These are phyloP conservation scores for Diarsia brunnea DNA, from an alignment of 2,888 invertebrate species.

Conservation along the genomic window DNA sequence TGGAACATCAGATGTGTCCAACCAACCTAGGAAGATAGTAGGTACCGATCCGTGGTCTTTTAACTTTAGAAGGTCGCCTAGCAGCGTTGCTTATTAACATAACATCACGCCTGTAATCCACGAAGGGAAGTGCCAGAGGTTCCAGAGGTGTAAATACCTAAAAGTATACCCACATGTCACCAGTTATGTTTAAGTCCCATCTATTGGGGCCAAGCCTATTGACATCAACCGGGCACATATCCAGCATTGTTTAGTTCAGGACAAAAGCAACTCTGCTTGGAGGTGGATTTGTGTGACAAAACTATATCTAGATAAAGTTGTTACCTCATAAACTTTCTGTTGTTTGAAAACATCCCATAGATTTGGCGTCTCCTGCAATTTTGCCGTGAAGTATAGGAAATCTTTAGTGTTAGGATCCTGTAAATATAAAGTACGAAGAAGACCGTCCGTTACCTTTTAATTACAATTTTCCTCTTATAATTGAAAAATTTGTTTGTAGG, in stretches of 20 bases:
- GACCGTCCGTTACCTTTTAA: background rate
- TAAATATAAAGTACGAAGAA: background rate
- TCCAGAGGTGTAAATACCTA: no score
- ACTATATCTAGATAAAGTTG: background rate
- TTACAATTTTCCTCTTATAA: background rate
- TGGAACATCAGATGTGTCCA: background rate
- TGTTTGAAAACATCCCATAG: constrained; percentile 83
- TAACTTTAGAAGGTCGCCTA: background rate
- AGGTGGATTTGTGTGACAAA: background rate
- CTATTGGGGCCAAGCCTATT: no score
- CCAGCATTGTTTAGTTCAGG: background rate
- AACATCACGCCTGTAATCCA: no score
- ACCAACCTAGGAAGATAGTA: background rate
- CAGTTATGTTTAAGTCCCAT: no score
- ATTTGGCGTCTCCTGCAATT: constrained; percentile 86
- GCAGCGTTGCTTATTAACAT: no score
- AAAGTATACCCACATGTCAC: no score
- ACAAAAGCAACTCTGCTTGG: background rate
- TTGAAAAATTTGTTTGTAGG: background rate
- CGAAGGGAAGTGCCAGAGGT: no score
- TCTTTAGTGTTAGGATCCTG: constrained; percentile 86
- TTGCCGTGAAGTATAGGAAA: constrained; percentile 84
- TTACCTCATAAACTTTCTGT: constrained; percentile 83
- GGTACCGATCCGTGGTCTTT: background rate
- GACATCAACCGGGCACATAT: no score